Evolutionary conservation across 2,797 vertebrate genomes (phyloP).

Genomic region (Artibeus jamaicensis): DNA sequence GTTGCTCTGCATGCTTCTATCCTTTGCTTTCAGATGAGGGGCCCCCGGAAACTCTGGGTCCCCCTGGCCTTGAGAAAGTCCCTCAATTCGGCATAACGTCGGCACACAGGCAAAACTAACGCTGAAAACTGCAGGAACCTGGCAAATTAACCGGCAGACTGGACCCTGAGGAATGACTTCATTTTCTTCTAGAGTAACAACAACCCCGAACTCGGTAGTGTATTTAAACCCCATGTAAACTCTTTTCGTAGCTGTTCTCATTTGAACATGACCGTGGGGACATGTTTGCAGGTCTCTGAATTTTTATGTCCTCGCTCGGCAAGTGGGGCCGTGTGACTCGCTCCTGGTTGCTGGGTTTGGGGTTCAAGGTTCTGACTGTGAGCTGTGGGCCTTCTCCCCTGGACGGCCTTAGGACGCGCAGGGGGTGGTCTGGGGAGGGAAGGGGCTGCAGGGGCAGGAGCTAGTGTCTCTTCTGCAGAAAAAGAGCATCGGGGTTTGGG

Average conservation of each 20-base stretch:
- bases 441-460: neutral
- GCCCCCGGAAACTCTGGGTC: neutral
- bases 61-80: neutral
- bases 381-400: neutral
- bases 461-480: neutral
- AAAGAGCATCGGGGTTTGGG: neutral
- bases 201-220: neutral
- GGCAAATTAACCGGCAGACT: neutral
- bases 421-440: neutral
- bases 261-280: rapidly evolving
- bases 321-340: rapidly evolving
- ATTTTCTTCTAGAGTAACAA: neutral
- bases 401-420: neutral
- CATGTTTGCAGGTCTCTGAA: neutral
- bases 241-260: too few relatives aligned
- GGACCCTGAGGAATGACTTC: neutral
- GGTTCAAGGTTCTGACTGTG: neutral
- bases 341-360: neutral
- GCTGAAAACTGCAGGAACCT: neutral
- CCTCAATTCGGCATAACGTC: rapidly evolving
- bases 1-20: neutral
- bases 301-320: neutral
- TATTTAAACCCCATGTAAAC: neutral
- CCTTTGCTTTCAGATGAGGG: neutral
- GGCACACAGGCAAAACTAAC: neutral